These are phyloP conservation scores for Chelon labrosus DNA, from an alignment of 2,797 vertebrate genomes.

Conservation along the genomic window DNA sequence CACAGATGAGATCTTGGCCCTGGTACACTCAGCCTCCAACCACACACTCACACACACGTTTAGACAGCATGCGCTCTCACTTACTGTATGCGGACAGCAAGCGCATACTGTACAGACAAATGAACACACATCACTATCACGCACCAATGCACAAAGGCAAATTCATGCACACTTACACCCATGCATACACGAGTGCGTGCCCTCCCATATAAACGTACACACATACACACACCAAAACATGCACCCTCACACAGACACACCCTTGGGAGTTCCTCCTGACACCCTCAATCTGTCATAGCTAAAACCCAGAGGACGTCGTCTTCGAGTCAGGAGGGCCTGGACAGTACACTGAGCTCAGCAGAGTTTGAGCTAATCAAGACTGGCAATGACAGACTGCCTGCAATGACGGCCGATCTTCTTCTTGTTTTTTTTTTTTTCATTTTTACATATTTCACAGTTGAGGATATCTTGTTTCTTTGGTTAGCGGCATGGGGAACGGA, in stretches of 20 bases:
- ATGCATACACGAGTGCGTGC: conserved; percentile 8
- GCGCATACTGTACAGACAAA: conserved; percentile 18
- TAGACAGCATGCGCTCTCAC: conserved; percentile 12
- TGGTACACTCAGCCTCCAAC: conserved; percentile 55
- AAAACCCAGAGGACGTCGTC: conserved; percentile 72
- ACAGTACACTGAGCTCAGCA: conserved; percentile 69
- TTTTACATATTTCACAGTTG: conserved; percentile 68
- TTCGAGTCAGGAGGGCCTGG: conserved; percentile 65
- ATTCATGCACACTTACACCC: conserved; percentile 41
- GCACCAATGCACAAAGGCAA: conserved; percentile 52
- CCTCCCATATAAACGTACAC: conserved; percentile 14
- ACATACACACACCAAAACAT: not conserved
- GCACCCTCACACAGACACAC: not conserved
- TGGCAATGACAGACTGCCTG: conserved; percentile 76
- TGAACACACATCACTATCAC: conserved; percentile 40
- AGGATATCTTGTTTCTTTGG: conserved; percentile 63
- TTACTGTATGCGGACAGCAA: conserved; percentile 7
- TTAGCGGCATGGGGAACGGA: conserved; percentile 47
- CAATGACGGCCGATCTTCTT: conserved; percentile 50
- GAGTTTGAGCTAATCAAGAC: conserved; percentile 73
- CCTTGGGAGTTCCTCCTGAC: conserved; percentile 73
- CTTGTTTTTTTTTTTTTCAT: conserved; percentile 37
- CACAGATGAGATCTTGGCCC: conserved; percentile 69
- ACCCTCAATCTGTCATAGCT: conserved; percentile 81
- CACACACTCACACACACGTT: conserved; percentile 27